Percentiles rank a stretch among this genome's conserved stretches.
phyloP scores from a whole-genome alignment of 2,888 invertebrate genomes.

The Tenthredo notha region DNA sequence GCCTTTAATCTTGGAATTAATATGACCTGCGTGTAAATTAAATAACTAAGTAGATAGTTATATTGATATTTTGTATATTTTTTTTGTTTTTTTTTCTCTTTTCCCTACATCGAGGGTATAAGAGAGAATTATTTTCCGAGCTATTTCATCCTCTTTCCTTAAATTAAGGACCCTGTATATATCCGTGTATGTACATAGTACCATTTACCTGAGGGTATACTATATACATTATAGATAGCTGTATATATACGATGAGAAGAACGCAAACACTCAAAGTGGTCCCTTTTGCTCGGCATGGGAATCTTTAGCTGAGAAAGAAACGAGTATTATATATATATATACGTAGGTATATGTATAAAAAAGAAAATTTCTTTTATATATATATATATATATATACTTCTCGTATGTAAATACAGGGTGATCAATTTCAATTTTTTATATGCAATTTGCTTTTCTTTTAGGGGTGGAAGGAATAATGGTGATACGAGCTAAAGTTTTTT shows the following conservation, averaged over 20 bases:
- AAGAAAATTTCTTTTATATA: background rate
- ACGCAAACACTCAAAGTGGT: conserved; percentile 2
- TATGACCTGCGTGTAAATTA: background rate
- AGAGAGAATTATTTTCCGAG: background rate
- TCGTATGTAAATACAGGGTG: background rate
- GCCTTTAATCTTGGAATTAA: background rate
- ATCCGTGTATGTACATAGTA: background rate
- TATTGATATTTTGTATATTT: background rate
- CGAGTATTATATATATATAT: background rate
- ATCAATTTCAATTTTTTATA: conserved; percentile 32
- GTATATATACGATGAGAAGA: background rate
- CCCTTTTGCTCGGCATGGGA: background rate
- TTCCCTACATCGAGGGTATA: background rate
- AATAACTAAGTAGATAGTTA: background rate
- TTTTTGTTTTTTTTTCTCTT: background rate
- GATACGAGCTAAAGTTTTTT: background rate
- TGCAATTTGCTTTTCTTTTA: background rate
- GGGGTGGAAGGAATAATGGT: background rate
- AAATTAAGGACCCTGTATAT: background rate
- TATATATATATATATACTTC: no score
- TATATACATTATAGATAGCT: background rate
- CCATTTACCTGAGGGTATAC: background rate
- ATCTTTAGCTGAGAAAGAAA: background rate
- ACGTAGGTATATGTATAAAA: background rate
- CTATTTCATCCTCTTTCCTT: background rate